Conservation (phyloP, 1,140 invertebrate species). For the Ceratina japonica region DNA sequence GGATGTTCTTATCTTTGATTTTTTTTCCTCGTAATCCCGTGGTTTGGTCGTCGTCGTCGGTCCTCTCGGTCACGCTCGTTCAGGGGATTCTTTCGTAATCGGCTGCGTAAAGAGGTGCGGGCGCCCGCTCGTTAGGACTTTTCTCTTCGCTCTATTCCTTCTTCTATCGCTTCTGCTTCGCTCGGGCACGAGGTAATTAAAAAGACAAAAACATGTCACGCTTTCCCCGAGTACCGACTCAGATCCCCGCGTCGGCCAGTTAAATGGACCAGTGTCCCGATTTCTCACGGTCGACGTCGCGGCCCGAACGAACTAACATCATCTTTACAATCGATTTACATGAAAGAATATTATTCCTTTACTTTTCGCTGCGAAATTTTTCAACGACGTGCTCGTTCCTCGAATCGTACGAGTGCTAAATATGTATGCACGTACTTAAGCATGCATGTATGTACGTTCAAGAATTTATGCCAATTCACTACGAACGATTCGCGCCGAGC, state of each 20-base stretch:
- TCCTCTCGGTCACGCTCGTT: conserved; percentile 10
- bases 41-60: background rate
- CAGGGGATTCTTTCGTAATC: conserved; percentile 6
- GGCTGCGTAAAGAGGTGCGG: background rate
- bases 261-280: conserved; percentile 21
- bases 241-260: background rate
- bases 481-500: background rate
- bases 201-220: conserved; percentile 4
- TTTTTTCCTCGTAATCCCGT: conserved; percentile 22
- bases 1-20: conserved; percentile 63
- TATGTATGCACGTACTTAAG: background rate
- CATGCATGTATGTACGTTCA: background rate
- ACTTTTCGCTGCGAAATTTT: background rate
- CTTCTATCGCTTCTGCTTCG: conserved; percentile 26
- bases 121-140: background rate
- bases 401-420: background rate
- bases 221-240: conserved; percentile 2
- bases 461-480: conserved; percentile 2
- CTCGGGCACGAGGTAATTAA: conserved; percentile 29
- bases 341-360: background rate
- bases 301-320: background rate
- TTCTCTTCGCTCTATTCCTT: conserved; percentile 12
- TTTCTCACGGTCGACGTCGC: conserved; percentile 16
- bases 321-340: background rate
- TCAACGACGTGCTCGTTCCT: background rate